Percentiles rank a stretch among this genome's conserved stretches.
These are phyloP conservation scores for Sebastes flavidus DNA, from an alignment of 2,797 vertebrate species.

Conservation along the genomic window DNA sequence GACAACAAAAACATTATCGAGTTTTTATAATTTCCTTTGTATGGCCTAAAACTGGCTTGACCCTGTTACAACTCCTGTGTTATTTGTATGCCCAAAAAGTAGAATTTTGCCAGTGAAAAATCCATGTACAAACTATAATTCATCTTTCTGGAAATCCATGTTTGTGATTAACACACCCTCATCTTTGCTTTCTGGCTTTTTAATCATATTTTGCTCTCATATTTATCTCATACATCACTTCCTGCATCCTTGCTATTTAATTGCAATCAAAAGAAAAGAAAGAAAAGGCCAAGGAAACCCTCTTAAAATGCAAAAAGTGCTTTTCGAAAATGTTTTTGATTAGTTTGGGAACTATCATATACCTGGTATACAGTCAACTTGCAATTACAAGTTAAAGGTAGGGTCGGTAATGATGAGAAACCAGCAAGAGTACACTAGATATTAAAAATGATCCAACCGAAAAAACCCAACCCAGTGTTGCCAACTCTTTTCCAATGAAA, in stretches of 20 bases:
- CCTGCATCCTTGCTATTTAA: background rate
- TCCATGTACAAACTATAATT: background rate
- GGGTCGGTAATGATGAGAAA: no score
- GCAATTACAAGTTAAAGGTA: background rate
- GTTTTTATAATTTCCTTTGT: background rate
- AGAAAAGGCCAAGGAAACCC: background rate
- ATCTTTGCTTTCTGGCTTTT: background rate
- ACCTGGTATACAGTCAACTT: background rate
- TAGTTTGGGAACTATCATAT: background rate
- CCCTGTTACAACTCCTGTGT: background rate
- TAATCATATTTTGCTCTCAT: background rate
- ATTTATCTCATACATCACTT: background rate
- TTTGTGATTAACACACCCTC: background rate
- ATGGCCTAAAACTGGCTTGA: background rate
- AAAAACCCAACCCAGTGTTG: no score
- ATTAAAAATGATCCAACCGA: no score
- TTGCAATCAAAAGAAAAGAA: background rate
- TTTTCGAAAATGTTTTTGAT: no score
- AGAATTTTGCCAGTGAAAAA: background rate
- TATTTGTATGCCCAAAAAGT: background rate
- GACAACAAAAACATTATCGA: background rate
- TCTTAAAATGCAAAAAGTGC: background rate
- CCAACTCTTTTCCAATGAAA: no score
- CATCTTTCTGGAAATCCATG: background rate
- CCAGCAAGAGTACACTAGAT: no score